These are phyloP conservation scores for Eurytoma adleriae DNA, from an alignment of 2,888 invertebrate genomes.

Conservation along the genomic window DNA sequence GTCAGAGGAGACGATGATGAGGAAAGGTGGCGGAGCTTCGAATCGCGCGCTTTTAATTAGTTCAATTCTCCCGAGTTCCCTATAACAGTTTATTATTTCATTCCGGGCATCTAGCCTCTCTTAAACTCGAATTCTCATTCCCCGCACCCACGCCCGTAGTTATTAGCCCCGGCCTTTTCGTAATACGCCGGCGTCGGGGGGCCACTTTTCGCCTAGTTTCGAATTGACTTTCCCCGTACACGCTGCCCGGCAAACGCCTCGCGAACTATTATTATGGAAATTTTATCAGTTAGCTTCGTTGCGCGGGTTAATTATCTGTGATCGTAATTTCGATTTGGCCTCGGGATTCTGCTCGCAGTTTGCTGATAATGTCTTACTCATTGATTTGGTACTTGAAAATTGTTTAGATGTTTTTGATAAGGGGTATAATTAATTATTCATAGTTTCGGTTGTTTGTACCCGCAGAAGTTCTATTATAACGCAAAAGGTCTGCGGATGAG, in stretches of 20 bases:
- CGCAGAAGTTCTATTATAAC: background rate
- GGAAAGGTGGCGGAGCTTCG: too few relatives aligned
- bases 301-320: background rate
- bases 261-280: constrained; percentile 3
- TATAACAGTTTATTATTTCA: constrained; percentile 57
- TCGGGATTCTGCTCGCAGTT: too few relatives aligned
- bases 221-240: background rate
- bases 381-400: background rate
- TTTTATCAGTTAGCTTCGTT: background rate
- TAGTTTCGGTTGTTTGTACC: background rate
- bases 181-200: background rate
- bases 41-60: constrained; percentile 43
- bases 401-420: background rate
- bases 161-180: constrained; percentile 7
- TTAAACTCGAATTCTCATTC: constrained; percentile 43
- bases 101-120: constrained; percentile 36
- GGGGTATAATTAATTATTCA: background rate
- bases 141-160: background rate
- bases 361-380: too few relatives aligned
- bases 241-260: background rate
- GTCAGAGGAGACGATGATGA: too few relatives aligned
- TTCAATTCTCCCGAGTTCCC: constrained; percentile 22
- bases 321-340: background rate
- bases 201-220: background rate
- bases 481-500: too few relatives aligned